These are phyloP conservation scores for Acanthosoma haemorrhoidale DNA, from an alignment of 2,888 invertebrate species.

Conservation along the genomic window DNA sequence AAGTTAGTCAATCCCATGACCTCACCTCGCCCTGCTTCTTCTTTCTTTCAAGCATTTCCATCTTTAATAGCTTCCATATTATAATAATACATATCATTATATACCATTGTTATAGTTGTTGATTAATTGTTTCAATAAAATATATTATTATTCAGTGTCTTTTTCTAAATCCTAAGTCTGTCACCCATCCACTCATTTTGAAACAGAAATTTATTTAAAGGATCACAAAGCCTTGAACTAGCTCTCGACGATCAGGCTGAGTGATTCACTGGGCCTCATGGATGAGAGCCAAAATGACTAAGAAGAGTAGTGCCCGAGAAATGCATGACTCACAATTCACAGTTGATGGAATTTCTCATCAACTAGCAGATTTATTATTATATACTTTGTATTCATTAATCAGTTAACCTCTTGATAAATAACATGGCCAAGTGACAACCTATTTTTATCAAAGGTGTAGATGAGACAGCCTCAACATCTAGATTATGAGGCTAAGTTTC, in stretches of 20 bases:
- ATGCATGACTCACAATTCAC: slow-evolving; percentile 3
- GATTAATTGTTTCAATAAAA: slow-evolving; percentile 8
- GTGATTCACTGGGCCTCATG: slow-evolving; percentile 19
- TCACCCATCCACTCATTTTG: not conserved
- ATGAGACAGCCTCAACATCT: too few relatives aligned
- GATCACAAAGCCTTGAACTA: slow-evolving; percentile 20
- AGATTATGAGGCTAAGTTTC: too few relatives aligned
- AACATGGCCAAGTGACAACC: too few relatives aligned
- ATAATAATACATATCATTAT: too few relatives aligned
- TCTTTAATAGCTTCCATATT: not conserved
- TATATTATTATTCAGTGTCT: slow-evolving; percentile 14
- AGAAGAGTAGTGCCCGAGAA: not conserved
- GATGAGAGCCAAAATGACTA: slow-evolving; percentile 16
- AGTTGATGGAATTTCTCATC: too few relatives aligned
- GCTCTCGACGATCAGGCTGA: not conserved
- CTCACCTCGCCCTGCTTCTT: not conserved
- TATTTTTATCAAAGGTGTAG: too few relatives aligned
- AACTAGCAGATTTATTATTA: too few relatives aligned
- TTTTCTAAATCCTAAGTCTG: not conserved
- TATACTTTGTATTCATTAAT: too few relatives aligned
- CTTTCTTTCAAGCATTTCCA: not conserved
- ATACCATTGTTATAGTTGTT: too few relatives aligned
- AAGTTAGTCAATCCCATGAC: not conserved
- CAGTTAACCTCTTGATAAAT: too few relatives aligned
- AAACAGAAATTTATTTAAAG: slow-evolving; percentile 18